phyloP scores from a whole-genome alignment of 2,888 invertebrate species.

The Ctena decussata region DNA sequence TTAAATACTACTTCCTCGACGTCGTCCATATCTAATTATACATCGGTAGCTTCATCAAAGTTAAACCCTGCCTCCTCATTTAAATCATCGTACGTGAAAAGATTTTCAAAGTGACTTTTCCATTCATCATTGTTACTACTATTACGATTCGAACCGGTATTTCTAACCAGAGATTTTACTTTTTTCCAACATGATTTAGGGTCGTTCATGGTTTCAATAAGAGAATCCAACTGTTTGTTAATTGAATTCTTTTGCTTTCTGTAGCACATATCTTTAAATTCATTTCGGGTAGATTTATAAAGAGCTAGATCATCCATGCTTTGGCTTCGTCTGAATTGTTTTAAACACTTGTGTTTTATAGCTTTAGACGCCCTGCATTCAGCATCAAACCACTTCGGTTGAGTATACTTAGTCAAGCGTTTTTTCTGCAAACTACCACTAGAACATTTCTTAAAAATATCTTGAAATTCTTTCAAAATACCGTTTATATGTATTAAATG shows the following conservation, averaged over 20 bases:
- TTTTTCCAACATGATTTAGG: not conserved
- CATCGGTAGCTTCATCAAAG: not conserved
- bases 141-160: not conserved
- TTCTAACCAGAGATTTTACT: not conserved
- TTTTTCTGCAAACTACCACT: too few species aligned
- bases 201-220: not conserved
- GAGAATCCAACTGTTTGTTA: not conserved
- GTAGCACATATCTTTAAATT: not conserved
- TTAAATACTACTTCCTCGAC: not conserved
- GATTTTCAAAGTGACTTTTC: not conserved
- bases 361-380: not conserved
- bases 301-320: not conserved
- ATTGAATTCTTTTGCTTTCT: not conserved
- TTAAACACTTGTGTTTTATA: not conserved
- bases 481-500: too few species aligned
- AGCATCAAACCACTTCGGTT: not conserved
- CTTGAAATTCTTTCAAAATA: too few species aligned
- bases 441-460: too few species aligned
- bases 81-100: not conserved
- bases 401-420: too few species aligned
- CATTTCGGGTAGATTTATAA: not conserved
- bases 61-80: not conserved
- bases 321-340: not conserved
- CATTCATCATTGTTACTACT: not conserved
- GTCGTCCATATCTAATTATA: not conserved